These are phyloP conservation scores for Dreissena polymorpha DNA, from an alignment of 1,140 invertebrate genomes.

Conservation along the genomic window DNA sequence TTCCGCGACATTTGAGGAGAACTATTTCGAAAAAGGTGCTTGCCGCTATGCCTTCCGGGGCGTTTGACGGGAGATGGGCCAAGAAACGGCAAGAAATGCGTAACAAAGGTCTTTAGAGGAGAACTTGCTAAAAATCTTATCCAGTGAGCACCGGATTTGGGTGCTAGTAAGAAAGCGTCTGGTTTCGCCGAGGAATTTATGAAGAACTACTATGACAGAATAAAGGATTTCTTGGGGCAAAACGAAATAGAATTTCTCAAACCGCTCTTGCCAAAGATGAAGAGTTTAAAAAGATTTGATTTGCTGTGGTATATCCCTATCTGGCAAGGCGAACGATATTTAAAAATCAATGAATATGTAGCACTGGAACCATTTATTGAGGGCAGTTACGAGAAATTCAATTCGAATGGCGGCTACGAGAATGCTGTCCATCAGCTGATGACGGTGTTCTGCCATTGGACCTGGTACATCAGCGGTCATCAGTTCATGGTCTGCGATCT, in stretches of 20 bases:
- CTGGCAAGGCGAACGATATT: background rate
- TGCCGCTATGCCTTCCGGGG: constrained; percentile 28
- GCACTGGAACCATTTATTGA: constrained; percentile 25
- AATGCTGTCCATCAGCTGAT: constrained; percentile 17
- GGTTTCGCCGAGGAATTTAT: constrained; percentile 28
- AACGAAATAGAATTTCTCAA: constrained; percentile 19
- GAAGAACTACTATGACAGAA: background rate
- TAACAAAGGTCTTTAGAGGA: constrained; percentile 26
- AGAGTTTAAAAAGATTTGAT: constrained; percentile 1
- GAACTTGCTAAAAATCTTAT: background rate
- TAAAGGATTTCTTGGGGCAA: background rate
- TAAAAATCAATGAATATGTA: constrained; percentile 10
- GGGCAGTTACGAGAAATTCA: constrained; percentile 39
- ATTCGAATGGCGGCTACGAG: constrained; percentile 44
- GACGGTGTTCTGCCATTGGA: constrained; percentile 44
- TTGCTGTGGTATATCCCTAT: constrained; percentile 9
- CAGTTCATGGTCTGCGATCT: constrained; percentile 44
- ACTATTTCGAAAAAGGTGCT: constrained; percentile 16
- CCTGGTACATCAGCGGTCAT: constrained; percentile 29
- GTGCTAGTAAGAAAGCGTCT: constrained; percentile 30
- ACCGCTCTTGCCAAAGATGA: constrained; percentile 24
- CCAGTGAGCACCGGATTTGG: constrained; percentile 19
- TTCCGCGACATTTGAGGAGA: constrained; percentile 22
- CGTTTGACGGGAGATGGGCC: constrained; percentile 1
- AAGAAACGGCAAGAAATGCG: constrained; percentile 4